Percentiles rank a stretch among this genome's conserved stretches.
Evolutionary conservation across 2,888 invertebrate species (phyloP).

Genomic region (Aporophyla lueneburgensis): DNA sequence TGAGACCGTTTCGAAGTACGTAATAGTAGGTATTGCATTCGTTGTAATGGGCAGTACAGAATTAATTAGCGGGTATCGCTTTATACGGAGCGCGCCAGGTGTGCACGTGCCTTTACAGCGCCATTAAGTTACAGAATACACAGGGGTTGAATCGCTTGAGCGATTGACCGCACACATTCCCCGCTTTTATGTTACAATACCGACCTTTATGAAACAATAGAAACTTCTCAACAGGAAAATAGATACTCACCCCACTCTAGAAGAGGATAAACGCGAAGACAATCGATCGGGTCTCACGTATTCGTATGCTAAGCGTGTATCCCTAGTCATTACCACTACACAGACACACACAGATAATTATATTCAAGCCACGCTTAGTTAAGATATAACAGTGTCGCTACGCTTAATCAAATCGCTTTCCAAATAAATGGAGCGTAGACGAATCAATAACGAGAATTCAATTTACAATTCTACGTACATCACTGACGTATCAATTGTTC

Average conservation of each 20-base stretch:
- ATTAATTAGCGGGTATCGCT: conserved; percentile 86
- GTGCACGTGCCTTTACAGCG: conserved; percentile 83
- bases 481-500: conserved; percentile 90
- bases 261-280: conserved; percentile 65
- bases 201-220: conserved; percentile 69
- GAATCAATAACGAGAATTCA: conserved; percentile 89
- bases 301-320: conserved; percentile 71
- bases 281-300: conserved; percentile 59
- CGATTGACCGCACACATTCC: conserved; percentile 79
- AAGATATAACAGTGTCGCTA: conserved; percentile 80
- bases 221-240: conserved; percentile 65
- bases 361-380: conserved; percentile 79
- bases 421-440: conserved; percentile 87
- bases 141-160: conserved; percentile 78
- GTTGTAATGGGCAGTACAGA: conserved; percentile 82
- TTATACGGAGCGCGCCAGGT: conserved; percentile 81
- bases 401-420: conserved; percentile 87
- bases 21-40: conserved; percentile 82
- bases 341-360: conserved; percentile 75
- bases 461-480: conserved; percentile 89
- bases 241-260: conserved; percentile 58
- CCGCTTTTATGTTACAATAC: conserved; percentile 68
- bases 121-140: conserved; percentile 81
- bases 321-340: conserved; percentile 69
- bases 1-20: conserved; percentile 77